Conservation (phyloP, 2,888 invertebrate species). For the Drosophila ezoana region DNA sequence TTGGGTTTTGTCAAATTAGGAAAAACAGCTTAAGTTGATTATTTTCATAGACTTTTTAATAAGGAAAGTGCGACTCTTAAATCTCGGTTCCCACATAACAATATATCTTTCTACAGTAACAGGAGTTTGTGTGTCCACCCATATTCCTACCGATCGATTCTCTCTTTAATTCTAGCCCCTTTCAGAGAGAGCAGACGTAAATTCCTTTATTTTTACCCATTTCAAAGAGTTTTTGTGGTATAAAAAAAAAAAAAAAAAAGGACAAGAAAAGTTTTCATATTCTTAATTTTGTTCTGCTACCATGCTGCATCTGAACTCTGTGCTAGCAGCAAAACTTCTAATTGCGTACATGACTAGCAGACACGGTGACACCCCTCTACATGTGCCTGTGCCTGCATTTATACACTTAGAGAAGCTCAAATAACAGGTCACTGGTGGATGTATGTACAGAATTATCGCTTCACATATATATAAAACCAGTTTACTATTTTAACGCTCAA, state of each 20-base stretch:
- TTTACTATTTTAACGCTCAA: no score
- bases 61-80: conserved; percentile 7
- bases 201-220: conserved; percentile 35
- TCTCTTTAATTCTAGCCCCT: conserved; percentile 35
- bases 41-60: conserved; percentile 37
- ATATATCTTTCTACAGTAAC: conserved; percentile 1
- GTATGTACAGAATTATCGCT: no score
- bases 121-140: conserved; percentile 34
- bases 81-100: conserved; percentile 19
- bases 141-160: conserved; percentile 43
- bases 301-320: conserved; percentile 51
- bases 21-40: background rate
- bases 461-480: background rate
- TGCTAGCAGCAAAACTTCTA: conserved; percentile 77
- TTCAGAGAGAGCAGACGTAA: conserved; percentile 33
- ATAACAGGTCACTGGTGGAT: background rate
- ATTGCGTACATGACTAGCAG: conserved; percentile 82
- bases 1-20: no score
- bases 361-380: conserved; percentile 34
- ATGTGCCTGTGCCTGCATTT: conserved; percentile 10
- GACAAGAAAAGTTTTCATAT: conserved; percentile 67
- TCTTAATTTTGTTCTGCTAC: conserved; percentile 67
- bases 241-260: conserved; percentile 2
- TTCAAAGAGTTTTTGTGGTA: conserved; percentile 15
- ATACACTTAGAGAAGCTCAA: conserved; percentile 41